A percentile compares a stretch with the other conserved stretches of the same genome.
Conservation (phyloP, 2,113 vertebrate genomes). For the Tiliqua scincoides region DNA sequence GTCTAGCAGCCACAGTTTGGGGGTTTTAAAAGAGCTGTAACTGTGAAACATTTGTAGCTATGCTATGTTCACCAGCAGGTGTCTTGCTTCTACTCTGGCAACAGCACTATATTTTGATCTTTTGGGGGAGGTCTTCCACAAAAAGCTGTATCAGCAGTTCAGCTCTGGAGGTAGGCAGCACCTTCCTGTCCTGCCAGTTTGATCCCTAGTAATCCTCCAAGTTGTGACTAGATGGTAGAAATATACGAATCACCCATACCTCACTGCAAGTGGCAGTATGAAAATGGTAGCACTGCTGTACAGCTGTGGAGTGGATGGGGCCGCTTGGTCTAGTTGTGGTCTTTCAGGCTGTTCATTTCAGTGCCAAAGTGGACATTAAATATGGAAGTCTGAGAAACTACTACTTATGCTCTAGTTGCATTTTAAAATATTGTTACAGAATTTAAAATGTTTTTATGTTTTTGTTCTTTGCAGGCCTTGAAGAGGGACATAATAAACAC, state of each 20-base stretch:
- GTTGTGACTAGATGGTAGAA: not conserved
- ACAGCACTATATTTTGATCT: not conserved
- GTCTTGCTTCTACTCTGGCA: not conserved
- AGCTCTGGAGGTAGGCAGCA: not conserved
- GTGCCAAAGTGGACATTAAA: not conserved
- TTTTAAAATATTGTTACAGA: not conserved
- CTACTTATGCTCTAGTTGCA: not conserved
- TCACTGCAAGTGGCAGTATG: not conserved
- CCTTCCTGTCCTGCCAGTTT: not conserved
- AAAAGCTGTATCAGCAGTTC: not conserved
- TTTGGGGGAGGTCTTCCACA: not conserved
- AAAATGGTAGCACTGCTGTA: too few relatives aligned
- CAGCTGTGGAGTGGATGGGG: not conserved
- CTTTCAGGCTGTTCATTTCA: not conserved
- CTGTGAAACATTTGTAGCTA: not conserved
- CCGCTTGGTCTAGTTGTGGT: not conserved
- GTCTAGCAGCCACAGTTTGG: not conserved
- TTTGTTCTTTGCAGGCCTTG: constrained; percentile 79
- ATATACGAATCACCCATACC: not conserved
- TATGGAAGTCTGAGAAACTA: not conserved
- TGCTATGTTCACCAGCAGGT: not conserved
- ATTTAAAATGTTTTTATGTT: constrained; percentile 14
- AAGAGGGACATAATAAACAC: constrained; percentile 93
- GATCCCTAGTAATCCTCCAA: too few relatives aligned
- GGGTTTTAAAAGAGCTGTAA: not conserved